Evolutionary conservation across 2,888 invertebrate genomes (phyloP), one percentile per base, ranked within the genome.

Genomic region (Meliscaeva auricollis): DNA sequence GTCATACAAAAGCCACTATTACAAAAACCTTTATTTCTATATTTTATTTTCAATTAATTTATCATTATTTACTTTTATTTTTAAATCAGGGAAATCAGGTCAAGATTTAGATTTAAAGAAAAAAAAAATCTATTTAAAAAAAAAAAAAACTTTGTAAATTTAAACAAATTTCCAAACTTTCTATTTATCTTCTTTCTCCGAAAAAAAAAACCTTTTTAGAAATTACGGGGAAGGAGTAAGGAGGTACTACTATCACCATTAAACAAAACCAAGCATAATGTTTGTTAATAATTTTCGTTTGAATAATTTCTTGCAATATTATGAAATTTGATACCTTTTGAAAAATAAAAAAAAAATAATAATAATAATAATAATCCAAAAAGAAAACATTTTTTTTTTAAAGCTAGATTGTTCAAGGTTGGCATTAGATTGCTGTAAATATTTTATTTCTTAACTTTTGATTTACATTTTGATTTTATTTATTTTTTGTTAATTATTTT

Each of bases 221-320:
- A 91, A 90, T 90, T 92, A 90, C 92, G 91, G 90, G 91, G 91
- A 90, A 91, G 92, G 92, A 92, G 91, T 91, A 91, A 90, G 90
- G 92, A 92, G 92, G 92, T 92, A 92, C 89, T 91, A 92, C 89
- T 91, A 89, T 81, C 83, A 87, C 85, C 50, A 78, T 64, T 30
- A 83, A 77, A 73, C 68, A 52, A 73, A 81, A 74, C 26, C 60
- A 79, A 75, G 35, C 77, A 75, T 78, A 66, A 77, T 75, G 60
- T 75, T 85, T 85, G 79, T 82, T 87, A 76, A 54, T 87, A 78
- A 60, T 82, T 83, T 77, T 79, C 50, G 68, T 77, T 77, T 11
- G 69, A 85, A 72, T 54, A 76, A 48, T 48, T 77, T 81, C 77
- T 85, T 77, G 85, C 85, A 85, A 81, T 76, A 80, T 80, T 81